Evolutionary conservation across 2,888 invertebrate genomes (phyloP).

Genomic region (Agonopterix subpropinquella): DNA sequence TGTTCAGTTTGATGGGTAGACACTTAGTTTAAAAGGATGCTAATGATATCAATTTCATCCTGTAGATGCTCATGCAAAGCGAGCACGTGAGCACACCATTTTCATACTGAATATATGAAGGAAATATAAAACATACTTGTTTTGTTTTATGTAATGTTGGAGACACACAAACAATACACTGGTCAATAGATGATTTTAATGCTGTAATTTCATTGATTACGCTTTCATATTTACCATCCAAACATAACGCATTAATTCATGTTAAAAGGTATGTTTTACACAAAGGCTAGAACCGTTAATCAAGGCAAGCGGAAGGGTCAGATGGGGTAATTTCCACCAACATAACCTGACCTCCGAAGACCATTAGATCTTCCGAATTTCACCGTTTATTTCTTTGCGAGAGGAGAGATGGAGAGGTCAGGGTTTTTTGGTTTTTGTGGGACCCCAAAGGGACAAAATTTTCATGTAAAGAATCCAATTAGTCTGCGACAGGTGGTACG

Average conservation of each 20-base stretch:
- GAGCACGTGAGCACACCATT: no score
- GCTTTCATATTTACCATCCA: not conserved
- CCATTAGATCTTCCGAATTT: constrained; percentile 12
- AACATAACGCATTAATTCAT: constrained; percentile 36
- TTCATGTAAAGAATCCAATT: constrained; percentile 64
- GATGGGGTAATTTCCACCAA: constrained; percentile 21
- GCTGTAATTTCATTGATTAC: no score
- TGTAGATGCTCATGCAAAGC: no score
- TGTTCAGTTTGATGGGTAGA: no score
- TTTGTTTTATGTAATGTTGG: no score
- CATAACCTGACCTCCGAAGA: constrained; percentile 21
- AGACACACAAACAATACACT: no score
- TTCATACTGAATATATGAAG: no score
- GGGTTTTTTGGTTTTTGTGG: constrained; percentile 23
- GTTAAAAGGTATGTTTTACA: constrained; percentile 37
- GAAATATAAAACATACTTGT: no score
- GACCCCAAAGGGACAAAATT: constrained; percentile 42
- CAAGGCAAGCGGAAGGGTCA: constrained; percentile 52
- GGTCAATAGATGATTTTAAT: no score
- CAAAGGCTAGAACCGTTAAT: constrained; percentile 48
- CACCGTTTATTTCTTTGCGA: constrained; percentile 11
- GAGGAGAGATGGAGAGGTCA: constrained; percentile 22
- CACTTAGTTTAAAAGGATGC: no score
- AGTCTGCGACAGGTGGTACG: constrained; percentile 47
- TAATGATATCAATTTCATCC: no score